Percentiles rank a stretch among this genome's conserved stretches.
Conservation (phyloP, 2,888 invertebrate species). For the Metopia argyrocephala region DNA sequence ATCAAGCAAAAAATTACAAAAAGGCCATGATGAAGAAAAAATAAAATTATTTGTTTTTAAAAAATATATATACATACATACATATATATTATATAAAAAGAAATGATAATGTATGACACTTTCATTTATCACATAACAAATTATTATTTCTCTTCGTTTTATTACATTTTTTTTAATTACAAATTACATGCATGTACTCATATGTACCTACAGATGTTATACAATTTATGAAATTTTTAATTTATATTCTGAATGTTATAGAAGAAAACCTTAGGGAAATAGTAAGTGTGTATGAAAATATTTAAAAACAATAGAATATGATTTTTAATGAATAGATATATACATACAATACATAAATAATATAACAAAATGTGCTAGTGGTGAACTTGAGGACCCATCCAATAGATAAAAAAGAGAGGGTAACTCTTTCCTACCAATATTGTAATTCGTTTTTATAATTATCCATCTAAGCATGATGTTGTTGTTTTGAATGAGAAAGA, state of each 20-base stretch:
- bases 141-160: conserved; percentile 10
- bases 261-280: neutral
- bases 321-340: too few species aligned
- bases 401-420: too few species aligned
- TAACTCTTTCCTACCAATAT: too few species aligned
- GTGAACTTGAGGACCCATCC: too few species aligned
- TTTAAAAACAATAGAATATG: neutral
- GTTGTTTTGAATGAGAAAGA: too few species aligned
- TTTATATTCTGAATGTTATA: too few species aligned
- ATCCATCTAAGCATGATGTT: too few species aligned
- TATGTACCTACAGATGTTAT: neutral
- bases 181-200: conserved; percentile 6
- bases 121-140: conserved; percentile 62
- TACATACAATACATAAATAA: conserved; percentile 61
- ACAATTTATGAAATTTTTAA: too few species aligned
- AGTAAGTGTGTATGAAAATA: neutral
- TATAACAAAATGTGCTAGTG: conserved; percentile 48
- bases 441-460: neutral
- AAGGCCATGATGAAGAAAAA: conserved; percentile 48
- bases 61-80: conserved; percentile 29
- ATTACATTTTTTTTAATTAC: conserved; percentile 31
- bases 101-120: conserved; percentile 63
- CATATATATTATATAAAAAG: conserved; percentile 18
- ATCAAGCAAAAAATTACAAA: conserved; percentile 51
- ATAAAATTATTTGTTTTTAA: conserved; percentile 45